These are phyloP conservation scores for Heliornis fulica DNA, from an alignment of 2,113 vertebrate genomes.

Conservation along the genomic window DNA sequence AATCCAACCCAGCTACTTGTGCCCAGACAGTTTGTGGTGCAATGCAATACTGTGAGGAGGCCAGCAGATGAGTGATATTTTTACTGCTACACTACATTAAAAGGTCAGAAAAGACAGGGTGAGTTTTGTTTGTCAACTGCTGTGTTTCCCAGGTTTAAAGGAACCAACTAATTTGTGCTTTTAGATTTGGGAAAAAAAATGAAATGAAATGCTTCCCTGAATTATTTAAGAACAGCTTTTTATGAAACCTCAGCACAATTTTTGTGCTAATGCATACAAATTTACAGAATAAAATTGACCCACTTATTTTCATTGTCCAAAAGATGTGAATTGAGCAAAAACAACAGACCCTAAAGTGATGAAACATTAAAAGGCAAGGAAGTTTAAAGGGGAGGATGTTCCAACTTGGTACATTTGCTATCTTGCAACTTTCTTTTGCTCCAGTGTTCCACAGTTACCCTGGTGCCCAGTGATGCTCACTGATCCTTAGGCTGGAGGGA, in stretches of 20 bases:
- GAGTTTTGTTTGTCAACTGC: not conserved
- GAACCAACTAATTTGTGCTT: not conserved
- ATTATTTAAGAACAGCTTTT: constrained; percentile 14
- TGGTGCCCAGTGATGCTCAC: accelerated
- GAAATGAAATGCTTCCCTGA: not conserved
- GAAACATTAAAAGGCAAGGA: not conserved
- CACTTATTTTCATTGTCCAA: not conserved
- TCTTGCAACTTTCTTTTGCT: not conserved
- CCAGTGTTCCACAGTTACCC: accelerated
- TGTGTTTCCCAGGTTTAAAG: not conserved
- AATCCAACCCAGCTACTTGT: not conserved
- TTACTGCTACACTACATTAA: not conserved
- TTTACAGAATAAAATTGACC: not conserved
- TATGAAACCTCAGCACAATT: not conserved
- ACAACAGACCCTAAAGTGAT: not conserved
- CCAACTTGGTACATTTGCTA: not conserved
- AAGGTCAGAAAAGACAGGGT: not conserved
- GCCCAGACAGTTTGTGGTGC: not conserved
- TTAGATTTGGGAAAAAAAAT: not conserved
- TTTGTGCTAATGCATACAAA: not conserved
- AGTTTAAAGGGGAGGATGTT: not conserved
- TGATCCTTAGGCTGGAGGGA: not conserved
- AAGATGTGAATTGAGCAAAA: not conserved
- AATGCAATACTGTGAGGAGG: not conserved
- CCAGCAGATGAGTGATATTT: not conserved